phyloP scores from a whole-genome alignment of 1,140 invertebrate genomes.

The Hylyphantes graminicola region DNA sequence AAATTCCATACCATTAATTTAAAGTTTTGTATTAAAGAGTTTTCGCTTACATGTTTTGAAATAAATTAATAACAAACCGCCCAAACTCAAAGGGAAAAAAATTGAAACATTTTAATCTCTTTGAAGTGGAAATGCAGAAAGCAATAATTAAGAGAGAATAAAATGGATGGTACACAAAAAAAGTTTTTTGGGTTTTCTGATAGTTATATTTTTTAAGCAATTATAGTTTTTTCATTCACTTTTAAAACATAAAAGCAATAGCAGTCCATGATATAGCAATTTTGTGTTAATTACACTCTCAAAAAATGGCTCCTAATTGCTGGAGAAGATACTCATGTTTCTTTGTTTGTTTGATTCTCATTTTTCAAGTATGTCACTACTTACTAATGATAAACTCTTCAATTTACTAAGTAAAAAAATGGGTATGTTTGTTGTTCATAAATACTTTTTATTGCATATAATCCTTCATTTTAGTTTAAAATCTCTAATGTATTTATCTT shows the following conservation, averaged over 20 bases:
- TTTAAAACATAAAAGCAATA: constrained; percentile 25
- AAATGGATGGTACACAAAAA: background rate
- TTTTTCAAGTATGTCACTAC: too few relatives aligned
- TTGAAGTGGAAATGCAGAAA: constrained; percentile 18
- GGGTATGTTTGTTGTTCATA: too few relatives aligned
- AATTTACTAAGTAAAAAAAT: too few relatives aligned
- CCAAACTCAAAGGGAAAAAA: background rate
- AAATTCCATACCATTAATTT: constrained; percentile 39
- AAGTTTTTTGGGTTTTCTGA: background rate
- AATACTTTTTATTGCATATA: too few relatives aligned
- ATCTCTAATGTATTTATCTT: too few relatives aligned
- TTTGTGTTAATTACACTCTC: constrained; percentile 34
- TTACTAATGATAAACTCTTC: too few relatives aligned
- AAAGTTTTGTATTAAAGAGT: constrained; percentile 15
- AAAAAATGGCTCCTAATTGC: too few relatives aligned
- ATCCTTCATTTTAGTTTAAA: too few relatives aligned
- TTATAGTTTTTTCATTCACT: constrained; percentile 20
- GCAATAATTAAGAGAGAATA: constrained; percentile 17
- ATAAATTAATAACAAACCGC: constrained; percentile 32
- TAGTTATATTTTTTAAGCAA: constrained; percentile 15
- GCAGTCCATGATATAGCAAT: constrained; percentile 23
- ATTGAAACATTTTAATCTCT: constrained; percentile 11
- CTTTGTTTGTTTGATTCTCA: too few relatives aligned
- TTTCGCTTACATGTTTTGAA: background rate
- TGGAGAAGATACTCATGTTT: too few relatives aligned